phyloP scores from a whole-genome alignment of 2,888 invertebrate species.

The Eretmocerus hayati region DNA sequence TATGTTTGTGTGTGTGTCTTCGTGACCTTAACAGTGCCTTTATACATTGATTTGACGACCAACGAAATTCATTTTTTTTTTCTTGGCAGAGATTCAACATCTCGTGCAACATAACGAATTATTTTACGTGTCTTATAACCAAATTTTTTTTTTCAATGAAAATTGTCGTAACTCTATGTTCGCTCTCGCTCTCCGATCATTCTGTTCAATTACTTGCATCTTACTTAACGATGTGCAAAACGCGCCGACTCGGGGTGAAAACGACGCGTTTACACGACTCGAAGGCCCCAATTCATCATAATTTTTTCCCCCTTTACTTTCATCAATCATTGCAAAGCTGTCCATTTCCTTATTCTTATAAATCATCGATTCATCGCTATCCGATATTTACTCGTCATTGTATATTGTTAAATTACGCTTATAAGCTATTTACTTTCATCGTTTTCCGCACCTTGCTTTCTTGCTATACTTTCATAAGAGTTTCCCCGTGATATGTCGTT shows the following conservation, averaged over 20 bases:
- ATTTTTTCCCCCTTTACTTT: conserved; percentile 7
- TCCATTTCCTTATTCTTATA: background rate
- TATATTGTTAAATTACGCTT: background rate
- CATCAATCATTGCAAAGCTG: background rate
- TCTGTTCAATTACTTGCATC: conserved; percentile 9
- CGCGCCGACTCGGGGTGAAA: conserved; percentile 5
- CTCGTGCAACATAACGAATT: conserved; percentile 10
- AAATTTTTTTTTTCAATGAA: no score
- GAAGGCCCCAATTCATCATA: conserved; percentile 20
- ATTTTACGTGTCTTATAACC: no score
- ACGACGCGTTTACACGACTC: conserved; percentile 16
- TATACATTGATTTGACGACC: conserved; percentile 27
- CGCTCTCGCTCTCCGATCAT: background rate
- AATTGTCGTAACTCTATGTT: background rate
- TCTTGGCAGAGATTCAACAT: conserved; percentile 7
- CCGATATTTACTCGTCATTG: conserved; percentile 10
- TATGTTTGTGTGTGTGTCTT: conserved; percentile 16
- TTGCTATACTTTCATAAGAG: background rate
- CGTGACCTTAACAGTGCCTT: conserved; percentile 33
- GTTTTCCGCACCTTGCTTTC: conserved; percentile 6
- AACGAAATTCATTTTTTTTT: conserved; percentile 15
- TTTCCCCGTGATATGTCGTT: conserved; percentile 7
- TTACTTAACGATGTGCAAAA: conserved; percentile 10
- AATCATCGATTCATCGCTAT: background rate
- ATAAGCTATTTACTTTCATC: conserved; percentile 9